A percentile compares a stretch with the other conserved stretches of the same genome.
Conservation (phyloP, 1,140 invertebrate genomes). For the Varroa destructor region DNA sequence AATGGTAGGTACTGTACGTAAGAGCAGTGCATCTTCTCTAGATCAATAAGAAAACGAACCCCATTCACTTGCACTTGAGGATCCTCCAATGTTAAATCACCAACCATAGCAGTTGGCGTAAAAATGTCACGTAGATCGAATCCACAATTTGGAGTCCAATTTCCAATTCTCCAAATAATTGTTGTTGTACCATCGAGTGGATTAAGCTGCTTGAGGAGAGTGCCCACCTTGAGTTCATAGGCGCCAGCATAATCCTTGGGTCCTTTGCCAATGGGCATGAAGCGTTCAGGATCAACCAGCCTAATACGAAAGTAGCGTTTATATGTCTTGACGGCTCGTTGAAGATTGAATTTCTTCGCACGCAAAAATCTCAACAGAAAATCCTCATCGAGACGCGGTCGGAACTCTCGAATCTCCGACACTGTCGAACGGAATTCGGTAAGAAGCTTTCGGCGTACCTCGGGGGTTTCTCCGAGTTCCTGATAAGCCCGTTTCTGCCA, state of each 20-base stretch:
- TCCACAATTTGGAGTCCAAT: not conserved
- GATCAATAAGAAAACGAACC: conserved; percentile 10
- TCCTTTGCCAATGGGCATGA: conserved; percentile 22
- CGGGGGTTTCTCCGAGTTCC: conserved; percentile 16
- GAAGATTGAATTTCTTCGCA: conserved; percentile 20
- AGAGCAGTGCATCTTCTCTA: conserved; percentile 15
- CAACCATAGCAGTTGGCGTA: conserved; percentile 18
- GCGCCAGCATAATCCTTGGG: conserved; percentile 18
- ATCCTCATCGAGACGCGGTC: conserved; percentile 14
- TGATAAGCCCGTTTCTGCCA: conserved; percentile 11
- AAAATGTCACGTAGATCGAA: conserved; percentile 17
- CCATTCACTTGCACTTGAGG: conserved; percentile 26
- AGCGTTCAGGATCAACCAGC: conserved; percentile 17
- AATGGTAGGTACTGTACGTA: conserved; percentile 2
- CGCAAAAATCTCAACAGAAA: conserved; percentile 20
- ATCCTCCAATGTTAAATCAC: conserved; percentile 15
- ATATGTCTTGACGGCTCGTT: conserved; percentile 9
- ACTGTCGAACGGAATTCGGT: not conserved
- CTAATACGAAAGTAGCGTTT: conserved; percentile 19
- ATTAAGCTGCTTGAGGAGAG: conserved; percentile 18
- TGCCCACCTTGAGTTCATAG: conserved; percentile 8
- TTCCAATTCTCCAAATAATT: conserved; percentile 17
- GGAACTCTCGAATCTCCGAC: conserved; percentile 4
- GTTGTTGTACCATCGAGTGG: conserved; percentile 21
- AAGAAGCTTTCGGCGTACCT: not conserved